Evolutionary conservation across 2,797 vertebrate genomes (phyloP).

Genomic region (Sphenodon punctatus): DNA sequence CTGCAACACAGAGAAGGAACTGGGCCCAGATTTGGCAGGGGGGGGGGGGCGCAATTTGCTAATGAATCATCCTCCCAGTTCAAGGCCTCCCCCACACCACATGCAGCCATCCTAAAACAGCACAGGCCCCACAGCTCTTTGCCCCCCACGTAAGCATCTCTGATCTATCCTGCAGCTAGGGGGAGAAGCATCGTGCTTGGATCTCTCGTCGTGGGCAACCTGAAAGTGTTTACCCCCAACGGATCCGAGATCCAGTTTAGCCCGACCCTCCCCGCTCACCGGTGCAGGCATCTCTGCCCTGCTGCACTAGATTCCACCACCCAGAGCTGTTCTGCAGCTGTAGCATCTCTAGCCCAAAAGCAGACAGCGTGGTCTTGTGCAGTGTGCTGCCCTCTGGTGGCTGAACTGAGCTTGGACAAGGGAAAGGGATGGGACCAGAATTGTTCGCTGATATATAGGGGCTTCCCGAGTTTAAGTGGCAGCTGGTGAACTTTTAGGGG

Average conservation of each 20-base stretch:
- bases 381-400: conserved; percentile 79
- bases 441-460: neutral
- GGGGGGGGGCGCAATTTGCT: no score
- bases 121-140: no score
- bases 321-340: neutral
- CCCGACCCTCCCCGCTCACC: neutral
- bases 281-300: neutral
- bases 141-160: no score
- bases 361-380: conserved; percentile 16
- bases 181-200: rapidly evolving
- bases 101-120: no score
- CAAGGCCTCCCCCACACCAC: no score
- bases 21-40: no score
- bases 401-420: neutral
- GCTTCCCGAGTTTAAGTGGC: neutral
- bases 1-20: no score
- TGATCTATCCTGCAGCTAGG: rapidly evolving
- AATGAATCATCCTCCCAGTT: no score
- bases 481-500: neutral
- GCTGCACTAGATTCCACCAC: neutral
- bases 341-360: neutral
- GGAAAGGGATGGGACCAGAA: rapidly evolving
- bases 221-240: no score
- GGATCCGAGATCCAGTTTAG: neutral
- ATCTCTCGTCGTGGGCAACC: neutral